Evolutionary conservation across 2,888 invertebrate genomes (phyloP).

Genomic region (Cordilura impudica): DNA sequence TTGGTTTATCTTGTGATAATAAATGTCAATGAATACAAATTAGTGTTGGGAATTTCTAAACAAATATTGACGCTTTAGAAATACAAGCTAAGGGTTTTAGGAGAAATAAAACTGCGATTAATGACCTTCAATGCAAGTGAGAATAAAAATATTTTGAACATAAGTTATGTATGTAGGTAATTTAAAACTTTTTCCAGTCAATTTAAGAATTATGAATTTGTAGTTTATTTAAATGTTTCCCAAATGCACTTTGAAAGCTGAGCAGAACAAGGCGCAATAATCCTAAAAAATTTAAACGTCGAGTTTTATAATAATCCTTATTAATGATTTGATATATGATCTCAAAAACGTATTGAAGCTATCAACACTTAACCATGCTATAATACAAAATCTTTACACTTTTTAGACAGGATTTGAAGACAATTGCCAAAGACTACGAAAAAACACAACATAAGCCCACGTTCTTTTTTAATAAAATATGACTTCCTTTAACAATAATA

Average conservation of each 20-base stretch:
- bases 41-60: conserved; percentile 10
- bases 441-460: neutral
- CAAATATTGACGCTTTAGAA: neutral
- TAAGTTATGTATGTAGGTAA: too few species aligned
- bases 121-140: neutral
- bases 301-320: too few species aligned
- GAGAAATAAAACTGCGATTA: conserved; percentile 23
- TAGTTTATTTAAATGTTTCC: too few species aligned
- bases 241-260: too few species aligned
- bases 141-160: too few species aligned
- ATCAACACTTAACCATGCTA: neutral
- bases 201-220: too few species aligned
- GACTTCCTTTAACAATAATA: conserved; percentile 33
- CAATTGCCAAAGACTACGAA: neutral
- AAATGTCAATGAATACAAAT: conserved; percentile 17
- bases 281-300: too few species aligned
- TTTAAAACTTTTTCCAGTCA: too few species aligned
- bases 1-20: conserved; percentile 23
- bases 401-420: neutral
- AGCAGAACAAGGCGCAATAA: too few species aligned
- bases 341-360: too few species aligned
- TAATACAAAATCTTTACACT: neutral
- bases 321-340: too few species aligned
- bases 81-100: neutral
- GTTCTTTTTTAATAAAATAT: conserved; percentile 1